phyloP scores from a whole-genome alignment of 2,888 invertebrate species.

The Phlogophora meticulosa region DNA sequence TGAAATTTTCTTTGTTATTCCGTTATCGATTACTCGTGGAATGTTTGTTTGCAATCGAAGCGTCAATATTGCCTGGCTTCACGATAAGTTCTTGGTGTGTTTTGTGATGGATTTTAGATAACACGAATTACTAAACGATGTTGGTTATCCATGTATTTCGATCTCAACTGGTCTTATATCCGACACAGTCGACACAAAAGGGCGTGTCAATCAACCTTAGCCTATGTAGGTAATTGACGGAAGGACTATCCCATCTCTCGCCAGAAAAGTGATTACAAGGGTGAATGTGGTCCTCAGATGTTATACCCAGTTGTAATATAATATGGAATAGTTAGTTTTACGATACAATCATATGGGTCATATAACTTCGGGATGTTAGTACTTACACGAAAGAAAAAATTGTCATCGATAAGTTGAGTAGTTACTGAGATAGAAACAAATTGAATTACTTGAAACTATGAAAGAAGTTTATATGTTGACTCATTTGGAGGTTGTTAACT shows the following conservation, averaged over 20 bases:
- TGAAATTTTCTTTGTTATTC: slow-evolving; percentile 59
- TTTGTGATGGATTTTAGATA: slow-evolving; percentile 42
- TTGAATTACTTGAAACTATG: background rate
- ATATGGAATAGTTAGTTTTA: no score
- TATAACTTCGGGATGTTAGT: background rate
- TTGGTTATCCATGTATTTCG: background rate
- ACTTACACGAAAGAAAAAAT: background rate
- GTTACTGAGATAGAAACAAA: background rate
- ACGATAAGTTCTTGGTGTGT: slow-evolving; percentile 20
- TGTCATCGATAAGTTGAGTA: background rate
- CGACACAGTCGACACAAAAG: background rate
- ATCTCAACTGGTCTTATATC: background rate
- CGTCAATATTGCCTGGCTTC: slow-evolving; percentile 26
- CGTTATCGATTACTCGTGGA: slow-evolving; percentile 47
- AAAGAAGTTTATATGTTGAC: background rate
- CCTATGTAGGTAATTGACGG: background rate
- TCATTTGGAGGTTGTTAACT: slow-evolving; percentile 1
- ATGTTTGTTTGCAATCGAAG: slow-evolving; percentile 47
- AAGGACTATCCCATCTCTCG: slow-evolving; percentile 6
- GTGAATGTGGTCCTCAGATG: background rate
- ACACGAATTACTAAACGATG: slow-evolving; percentile 28
- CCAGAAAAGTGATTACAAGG: slow-evolving; percentile 9
- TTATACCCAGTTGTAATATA: no score
- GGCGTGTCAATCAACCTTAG: background rate
- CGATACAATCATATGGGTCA: no score